Conservation (phyloP, 2,797 vertebrate species). For the Lithobates sylvaticus region DNA sequence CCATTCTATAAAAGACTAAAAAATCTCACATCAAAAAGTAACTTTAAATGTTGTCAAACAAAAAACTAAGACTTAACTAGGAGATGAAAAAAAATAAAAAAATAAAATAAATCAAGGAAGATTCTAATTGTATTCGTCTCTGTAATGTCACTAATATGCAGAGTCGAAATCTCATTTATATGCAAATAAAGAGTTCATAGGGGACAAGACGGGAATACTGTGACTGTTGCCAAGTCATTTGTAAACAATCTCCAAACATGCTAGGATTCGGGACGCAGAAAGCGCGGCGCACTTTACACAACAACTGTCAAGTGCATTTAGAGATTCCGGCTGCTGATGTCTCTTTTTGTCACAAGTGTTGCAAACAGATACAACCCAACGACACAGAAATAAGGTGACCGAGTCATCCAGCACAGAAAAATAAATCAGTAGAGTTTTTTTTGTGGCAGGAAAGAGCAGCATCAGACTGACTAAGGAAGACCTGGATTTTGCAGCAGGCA, state of each 20-base stretch:
- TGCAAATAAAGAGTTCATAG: conserved; percentile 50
- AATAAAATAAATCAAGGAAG: background rate
- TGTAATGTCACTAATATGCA: conserved; percentile 44
- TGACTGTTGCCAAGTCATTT: conserved; percentile 39
- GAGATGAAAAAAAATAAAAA: background rate
- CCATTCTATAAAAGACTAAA: background rate
- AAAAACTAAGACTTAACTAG: background rate
- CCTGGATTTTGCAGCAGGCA: too few relatives aligned
- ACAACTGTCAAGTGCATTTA: conserved; percentile 17
- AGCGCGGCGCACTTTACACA: conserved; percentile 9
- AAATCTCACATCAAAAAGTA: background rate
- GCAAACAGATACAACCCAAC: background rate
- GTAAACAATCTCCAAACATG: conserved; percentile 37
- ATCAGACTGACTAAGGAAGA: too few relatives aligned
- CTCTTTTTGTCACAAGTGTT: conserved; percentile 30
- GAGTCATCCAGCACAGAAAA: too few relatives aligned
- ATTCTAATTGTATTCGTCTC: conserved; percentile 28
- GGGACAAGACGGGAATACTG: conserved; percentile 29
- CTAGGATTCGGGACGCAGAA: background rate
- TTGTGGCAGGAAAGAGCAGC: too few relatives aligned
- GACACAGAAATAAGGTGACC: too few relatives aligned
- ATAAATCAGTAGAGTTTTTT: too few relatives aligned
- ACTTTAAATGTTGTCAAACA: background rate
- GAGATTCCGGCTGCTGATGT: conserved; percentile 21
- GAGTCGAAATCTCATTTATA: conserved; percentile 54